These are phyloP conservation scores for Netelia melanura DNA, from an alignment of 2,888 invertebrate genomes.

Conservation along the genomic window DNA sequence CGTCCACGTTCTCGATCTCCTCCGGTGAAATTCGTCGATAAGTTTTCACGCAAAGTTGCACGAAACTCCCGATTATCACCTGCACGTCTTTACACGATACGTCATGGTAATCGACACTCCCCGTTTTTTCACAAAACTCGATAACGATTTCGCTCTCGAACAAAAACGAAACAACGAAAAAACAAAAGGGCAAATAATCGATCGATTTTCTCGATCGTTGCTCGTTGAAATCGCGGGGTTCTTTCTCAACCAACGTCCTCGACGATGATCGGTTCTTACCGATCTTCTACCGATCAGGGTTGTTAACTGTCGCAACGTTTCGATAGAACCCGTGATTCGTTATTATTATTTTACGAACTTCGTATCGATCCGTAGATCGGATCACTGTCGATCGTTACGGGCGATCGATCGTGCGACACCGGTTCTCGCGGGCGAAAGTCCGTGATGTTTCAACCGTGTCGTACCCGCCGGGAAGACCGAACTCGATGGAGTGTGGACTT, in stretches of 20 bases:
- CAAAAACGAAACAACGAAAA: neutral
- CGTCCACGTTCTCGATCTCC: neutral
- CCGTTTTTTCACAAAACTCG: conserved; percentile 13
- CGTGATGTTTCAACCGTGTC: conserved; percentile 9
- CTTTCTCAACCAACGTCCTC: neutral
- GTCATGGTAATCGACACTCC: conserved; percentile 60
- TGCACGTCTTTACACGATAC: conserved; percentile 66
- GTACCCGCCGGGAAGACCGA: conserved; percentile 55
- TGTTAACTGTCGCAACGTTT: neutral
- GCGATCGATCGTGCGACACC: conserved; percentile 5
- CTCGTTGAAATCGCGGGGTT: conserved; percentile 6
- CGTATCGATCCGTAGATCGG: neutral
- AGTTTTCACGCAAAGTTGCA: conserved; percentile 23
- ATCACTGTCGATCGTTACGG: conserved; percentile 17
- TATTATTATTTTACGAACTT: neutral
- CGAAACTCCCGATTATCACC: conserved; percentile 60
- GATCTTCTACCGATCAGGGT: conserved; percentile 1
- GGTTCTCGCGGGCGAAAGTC: neutral
- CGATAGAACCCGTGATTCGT: neutral
- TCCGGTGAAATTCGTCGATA: conserved; percentile 6
- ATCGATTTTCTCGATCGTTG: conserved; percentile 5
- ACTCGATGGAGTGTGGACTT: conserved; percentile 68
- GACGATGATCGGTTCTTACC: conserved; percentile 13
- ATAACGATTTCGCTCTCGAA: conserved; percentile 6
- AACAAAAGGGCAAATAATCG: neutral